Percentiles rank a stretch among this genome's conserved stretches.
These are phyloP conservation scores for Lepidocyrtoides sp. DNA, from an alignment of 2,888 invertebrate genomes.

Conservation along the genomic window DNA sequence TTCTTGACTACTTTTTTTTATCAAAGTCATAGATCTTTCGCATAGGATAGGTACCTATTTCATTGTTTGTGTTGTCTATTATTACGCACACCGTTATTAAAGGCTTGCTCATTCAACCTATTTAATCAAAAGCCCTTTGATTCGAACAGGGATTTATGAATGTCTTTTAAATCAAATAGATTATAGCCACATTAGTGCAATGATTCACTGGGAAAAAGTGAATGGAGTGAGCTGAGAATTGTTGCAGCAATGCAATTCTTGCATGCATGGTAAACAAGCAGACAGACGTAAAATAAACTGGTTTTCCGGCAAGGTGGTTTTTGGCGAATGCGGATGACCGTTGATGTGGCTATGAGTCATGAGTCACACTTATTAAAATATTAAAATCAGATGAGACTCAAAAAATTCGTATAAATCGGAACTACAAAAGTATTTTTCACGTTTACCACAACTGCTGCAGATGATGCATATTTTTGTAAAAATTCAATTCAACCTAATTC, in stretches of 20 bases:
- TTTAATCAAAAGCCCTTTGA: not conserved
- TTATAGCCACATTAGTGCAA: not conserved
- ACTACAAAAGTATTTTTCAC: too few species aligned
- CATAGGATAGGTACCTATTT: too few species aligned
- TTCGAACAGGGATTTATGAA: not conserved
- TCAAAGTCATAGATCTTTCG: too few species aligned
- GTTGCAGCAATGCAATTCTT: not conserved
- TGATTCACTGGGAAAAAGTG: slow-evolving; percentile 33
- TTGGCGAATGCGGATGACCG: not conserved
- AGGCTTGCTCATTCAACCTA: not conserved
- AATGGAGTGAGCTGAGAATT: not conserved
- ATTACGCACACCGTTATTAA: too few species aligned
- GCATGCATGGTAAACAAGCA: not conserved
- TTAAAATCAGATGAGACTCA: too few species aligned
- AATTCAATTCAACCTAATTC: too few species aligned
- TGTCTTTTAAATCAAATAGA: not conserved
- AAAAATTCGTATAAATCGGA: too few species aligned
- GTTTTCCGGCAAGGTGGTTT: not conserved
- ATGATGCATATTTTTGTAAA: too few species aligned
- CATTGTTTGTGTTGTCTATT: too few species aligned
- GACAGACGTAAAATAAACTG: not conserved
- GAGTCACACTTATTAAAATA: slow-evolving; percentile 6
- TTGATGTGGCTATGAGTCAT: not conserved
- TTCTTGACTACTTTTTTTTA: too few species aligned
- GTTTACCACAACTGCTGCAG: too few species aligned